Evolutionary conservation across 2,888 invertebrate species (phyloP), one percentile per base, ranked within the genome.

Genomic region (Branchellion lobata): DNA sequence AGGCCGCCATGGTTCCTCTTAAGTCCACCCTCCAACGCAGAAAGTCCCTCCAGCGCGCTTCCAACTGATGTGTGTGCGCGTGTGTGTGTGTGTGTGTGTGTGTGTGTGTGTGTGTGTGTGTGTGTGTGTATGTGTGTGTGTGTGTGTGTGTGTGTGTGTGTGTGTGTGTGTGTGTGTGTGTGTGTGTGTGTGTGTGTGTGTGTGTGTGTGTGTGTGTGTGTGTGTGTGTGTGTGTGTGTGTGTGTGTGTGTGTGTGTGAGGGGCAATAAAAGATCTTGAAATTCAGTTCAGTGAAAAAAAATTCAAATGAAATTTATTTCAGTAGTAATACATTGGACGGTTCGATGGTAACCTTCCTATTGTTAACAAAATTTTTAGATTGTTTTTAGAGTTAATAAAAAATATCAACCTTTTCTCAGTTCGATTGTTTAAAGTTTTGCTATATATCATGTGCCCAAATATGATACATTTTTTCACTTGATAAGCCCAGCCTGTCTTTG

Each of bases 11-110:
- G 51, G 82, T 82, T n/a, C 86, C 86, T 1, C 83, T 87, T 73
- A 82, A 84, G 72, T 85, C 86, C 2, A 84, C 86, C 1, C 85
- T 85, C 72, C 84, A 85, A 82, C 83, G 85, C 78, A 84, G 84
- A 84, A 74, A 61, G 68, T 68, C 68, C 33, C 33, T 69, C 24
- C n/a, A 18, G 14, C 8, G 61, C 8, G 14, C 8, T 40, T 5
- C 14, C 40, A 14, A 40, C 40, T 40, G 40, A 40, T 89, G n/a
- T 57, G 61, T 57, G 8, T 69, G 61, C n/a, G 61, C 21, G n/a
- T 57, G 61, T 57, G 61, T 57, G 61, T 57, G 61, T 57, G 61
- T 57, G 61, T 57, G 61, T 57, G 61, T 57, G 61, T 57, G 61
- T 57, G 61, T 57, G 61, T 57, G 61, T 57, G 61, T 57, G 61